A percentile compares a stretch with the other conserved stretches of the same genome.
Evolutionary conservation across 2,113 vertebrate genomes (phyloP).

Genomic region (Charina bottae): DNA sequence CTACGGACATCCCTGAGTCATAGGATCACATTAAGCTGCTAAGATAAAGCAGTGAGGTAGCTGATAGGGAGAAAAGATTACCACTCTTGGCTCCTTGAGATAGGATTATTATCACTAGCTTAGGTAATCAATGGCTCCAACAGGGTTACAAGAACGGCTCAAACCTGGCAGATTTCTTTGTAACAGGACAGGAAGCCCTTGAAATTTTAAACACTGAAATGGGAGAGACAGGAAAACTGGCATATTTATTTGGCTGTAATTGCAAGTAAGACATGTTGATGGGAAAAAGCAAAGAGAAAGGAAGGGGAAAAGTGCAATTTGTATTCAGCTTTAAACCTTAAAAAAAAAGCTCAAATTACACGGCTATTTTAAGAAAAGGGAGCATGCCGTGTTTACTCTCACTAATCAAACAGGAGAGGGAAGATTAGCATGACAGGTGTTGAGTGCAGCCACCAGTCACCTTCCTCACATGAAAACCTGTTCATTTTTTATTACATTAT

Average conservation of each 20-base stretch:
- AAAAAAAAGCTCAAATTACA: not conserved
- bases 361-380: conserved; percentile 17
- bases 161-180: not conserved
- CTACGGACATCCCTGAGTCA: not conserved
- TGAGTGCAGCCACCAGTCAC: not conserved
- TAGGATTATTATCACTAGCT: not conserved
- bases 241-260: not conserved
- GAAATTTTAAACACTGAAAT: not conserved
- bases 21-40: not conserved
- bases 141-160: not conserved
- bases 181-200: not conserved
- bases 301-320: not conserved
- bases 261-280: not conserved
- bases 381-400: not conserved
- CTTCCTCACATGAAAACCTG: not conserved
- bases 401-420: not conserved
- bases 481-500: not conserved
- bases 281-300: not conserved
- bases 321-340: not conserved
- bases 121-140: not conserved
- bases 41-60: not conserved
- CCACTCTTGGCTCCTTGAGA: not conserved
- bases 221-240: not conserved
- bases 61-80: not conserved
- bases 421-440: conserved; percentile 9